Base-by-base conservation (phyloP, 2,113 vertebrate genomes). In the Mesoclemmys tuberculata region DNA sequence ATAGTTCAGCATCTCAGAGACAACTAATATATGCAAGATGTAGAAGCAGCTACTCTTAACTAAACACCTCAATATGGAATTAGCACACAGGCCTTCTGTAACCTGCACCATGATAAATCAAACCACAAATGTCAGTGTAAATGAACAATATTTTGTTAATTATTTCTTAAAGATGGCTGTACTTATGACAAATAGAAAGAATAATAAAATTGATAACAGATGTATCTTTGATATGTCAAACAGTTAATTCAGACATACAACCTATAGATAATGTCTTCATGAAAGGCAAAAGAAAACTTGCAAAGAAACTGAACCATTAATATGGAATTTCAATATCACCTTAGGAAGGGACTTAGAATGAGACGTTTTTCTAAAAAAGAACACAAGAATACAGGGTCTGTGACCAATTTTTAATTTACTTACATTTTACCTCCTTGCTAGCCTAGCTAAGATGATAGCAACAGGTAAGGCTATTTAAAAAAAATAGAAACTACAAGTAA, bases 11-110 rank as follows among this genome's bases (percentile, higher is more conserved):
- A 77, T 52, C 35, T 81, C 22, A 88, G 10, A 71, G 64, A 71
- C 64, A n/a, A 91, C 26, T 56, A 31, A 91, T 82, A 52, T 77
- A 56, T 61, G 61, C 55, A 80, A 85, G 90, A 81, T 71, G 27
- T 48, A 90, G 61, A 96, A 83, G 16, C 49, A 91, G 91, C 85
- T 91, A 86, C 21, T 77, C 58, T 27, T 27, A 46, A 88, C 85
- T 55, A 14, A 86, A 79, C 82, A 78, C 1, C 0, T 78, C 58
- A 93, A 90, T 84, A 78, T 1, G 22, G 54, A 29, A 74, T n/a
- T 2, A 86, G 44, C 9, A 21, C 3, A 49, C 2, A 82, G 75
- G 29, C 74, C 49, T 18, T 71, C 38, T 90, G 71, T 80, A 71
- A 91, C 71, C 46, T 38, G 3, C 26, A 61, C 10, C 3, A 38